Conservation (phyloP, 2,888 invertebrate species). For the Ectemnius cavifrons region DNA sequence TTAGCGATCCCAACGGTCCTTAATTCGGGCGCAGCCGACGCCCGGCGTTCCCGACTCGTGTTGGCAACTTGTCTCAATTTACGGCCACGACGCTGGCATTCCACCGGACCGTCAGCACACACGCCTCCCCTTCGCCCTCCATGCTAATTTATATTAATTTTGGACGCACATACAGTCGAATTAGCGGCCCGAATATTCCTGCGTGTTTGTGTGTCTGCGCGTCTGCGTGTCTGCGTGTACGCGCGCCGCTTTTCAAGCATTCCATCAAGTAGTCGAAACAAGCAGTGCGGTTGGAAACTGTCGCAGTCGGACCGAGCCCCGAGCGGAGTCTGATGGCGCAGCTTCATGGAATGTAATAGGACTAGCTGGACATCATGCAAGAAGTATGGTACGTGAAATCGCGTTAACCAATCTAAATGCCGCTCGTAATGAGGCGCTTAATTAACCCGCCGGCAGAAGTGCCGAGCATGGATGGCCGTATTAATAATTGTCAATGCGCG, state of each 20-base stretch:
- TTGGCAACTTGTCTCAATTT: slow-evolving; percentile 61
- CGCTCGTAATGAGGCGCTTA: not conserved
- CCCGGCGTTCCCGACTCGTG: slow-evolving; percentile 12
- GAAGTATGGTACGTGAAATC: not conserved
- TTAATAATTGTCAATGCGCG: too few relatives aligned
- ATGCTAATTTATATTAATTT: slow-evolving; percentile 63
- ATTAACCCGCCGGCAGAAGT: not conserved
- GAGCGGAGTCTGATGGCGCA: slow-evolving; percentile 3
- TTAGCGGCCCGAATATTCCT: slow-evolving; percentile 34
- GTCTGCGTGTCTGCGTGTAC: too few relatives aligned
- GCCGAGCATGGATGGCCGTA: too few relatives aligned
- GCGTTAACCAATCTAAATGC: slow-evolving; percentile 23
- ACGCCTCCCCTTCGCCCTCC: slow-evolving; percentile 20
- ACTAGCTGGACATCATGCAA: not conserved
- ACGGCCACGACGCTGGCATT: slow-evolving; percentile 52
- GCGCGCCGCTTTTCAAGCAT: too few relatives aligned
- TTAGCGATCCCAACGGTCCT: not conserved
- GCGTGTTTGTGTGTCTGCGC: too few relatives aligned
- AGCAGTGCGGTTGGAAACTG: too few relatives aligned
- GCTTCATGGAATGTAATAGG: slow-evolving; percentile 12
- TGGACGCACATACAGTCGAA: slow-evolving; percentile 56
- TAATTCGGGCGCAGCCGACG: slow-evolving; percentile 21
- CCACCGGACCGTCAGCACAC: slow-evolving; percentile 19
- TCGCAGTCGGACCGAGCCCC: not conserved
- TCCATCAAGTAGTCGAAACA: too few relatives aligned